Percentiles rank a stretch among this genome's conserved stretches.
Evolutionary conservation across 2,888 invertebrate species (phyloP).

Genomic region (Cinara cedri): DNA sequence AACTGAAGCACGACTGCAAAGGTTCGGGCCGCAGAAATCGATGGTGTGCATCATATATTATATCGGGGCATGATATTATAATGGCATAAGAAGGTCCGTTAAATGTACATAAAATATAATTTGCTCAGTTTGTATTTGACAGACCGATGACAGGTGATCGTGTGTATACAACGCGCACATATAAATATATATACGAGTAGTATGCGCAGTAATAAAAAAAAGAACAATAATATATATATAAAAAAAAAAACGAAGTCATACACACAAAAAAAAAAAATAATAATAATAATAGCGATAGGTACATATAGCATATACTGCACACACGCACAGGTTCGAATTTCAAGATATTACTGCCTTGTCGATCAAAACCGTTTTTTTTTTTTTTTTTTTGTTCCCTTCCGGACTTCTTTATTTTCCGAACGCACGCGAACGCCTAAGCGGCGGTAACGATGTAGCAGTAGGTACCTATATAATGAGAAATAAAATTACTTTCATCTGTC

Average conservation of each 20-base stretch:
- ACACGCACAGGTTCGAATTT: constrained; percentile 51
- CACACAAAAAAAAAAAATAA: constrained; percentile 34
- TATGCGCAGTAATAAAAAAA: no score
- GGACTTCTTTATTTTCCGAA: constrained; percentile 47
- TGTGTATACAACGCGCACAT: constrained; percentile 17
- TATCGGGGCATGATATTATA: no score
- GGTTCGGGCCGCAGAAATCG: no score
- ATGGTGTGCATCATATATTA: no score
- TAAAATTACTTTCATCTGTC: constrained; percentile 57
- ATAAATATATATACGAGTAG: not conserved
- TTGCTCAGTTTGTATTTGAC: constrained; percentile 32
- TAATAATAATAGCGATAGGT: constrained; percentile 1
- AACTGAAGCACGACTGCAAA: no score
- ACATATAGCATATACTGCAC: constrained; percentile 27
- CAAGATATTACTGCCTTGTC: constrained; percentile 55
- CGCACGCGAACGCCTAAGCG: constrained; percentile 45
- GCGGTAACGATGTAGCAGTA: not conserved
- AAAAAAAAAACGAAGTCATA: constrained; percentile 18
- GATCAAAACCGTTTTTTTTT: constrained; percentile 41
- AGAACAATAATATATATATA: no score
- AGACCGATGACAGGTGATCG: constrained; percentile 46
- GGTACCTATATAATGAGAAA: constrained; percentile 30
- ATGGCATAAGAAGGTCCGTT: no score
- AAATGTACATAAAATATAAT: no score
- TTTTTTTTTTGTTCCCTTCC: not conserved